These are phyloP conservation scores for Morpho achilles DNA, from an alignment of 2,888 invertebrate genomes.

Conservation along the genomic window DNA sequence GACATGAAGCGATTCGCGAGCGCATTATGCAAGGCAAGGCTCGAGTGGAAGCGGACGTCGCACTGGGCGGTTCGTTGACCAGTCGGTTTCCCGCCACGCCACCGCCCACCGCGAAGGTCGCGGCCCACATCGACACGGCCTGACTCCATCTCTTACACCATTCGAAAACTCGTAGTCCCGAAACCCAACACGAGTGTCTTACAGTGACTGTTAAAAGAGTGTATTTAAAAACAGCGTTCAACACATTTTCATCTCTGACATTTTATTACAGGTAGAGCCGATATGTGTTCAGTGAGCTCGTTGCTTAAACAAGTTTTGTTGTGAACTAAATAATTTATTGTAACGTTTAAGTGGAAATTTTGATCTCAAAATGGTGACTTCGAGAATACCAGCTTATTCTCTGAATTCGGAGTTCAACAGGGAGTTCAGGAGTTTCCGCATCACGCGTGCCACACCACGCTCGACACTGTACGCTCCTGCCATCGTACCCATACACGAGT, in stretches of 20 bases:
- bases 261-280: constrained; percentile 64
- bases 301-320: constrained; percentile 60
- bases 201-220: neutral
- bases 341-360: constrained; percentile 59
- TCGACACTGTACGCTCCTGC: constrained; percentile 73
- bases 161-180: neutral
- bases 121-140: constrained; percentile 53
- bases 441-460: constrained; percentile 72
- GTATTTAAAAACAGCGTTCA: constrained; percentile 33
- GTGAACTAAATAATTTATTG: constrained; percentile 51
- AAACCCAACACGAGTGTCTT: neutral
- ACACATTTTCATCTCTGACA: constrained; percentile 42
- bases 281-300: constrained; percentile 73
- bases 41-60: constrained; percentile 45
- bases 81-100: constrained; percentile 69
- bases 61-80: constrained; percentile 76
- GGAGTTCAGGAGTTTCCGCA: constrained; percentile 79
- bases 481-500: constrained; percentile 80
- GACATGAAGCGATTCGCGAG: constrained; percentile 44
- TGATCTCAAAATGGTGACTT: constrained; percentile 81
- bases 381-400: constrained; percentile 81
- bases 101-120: constrained; percentile 75
- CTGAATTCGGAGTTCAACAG: constrained; percentile 81
- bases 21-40: constrained; percentile 63
- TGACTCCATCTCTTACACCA: constrained; percentile 11